Evolutionary conservation across 2,888 invertebrate genomes (phyloP).

Genomic region (Sisyra nigra): DNA sequence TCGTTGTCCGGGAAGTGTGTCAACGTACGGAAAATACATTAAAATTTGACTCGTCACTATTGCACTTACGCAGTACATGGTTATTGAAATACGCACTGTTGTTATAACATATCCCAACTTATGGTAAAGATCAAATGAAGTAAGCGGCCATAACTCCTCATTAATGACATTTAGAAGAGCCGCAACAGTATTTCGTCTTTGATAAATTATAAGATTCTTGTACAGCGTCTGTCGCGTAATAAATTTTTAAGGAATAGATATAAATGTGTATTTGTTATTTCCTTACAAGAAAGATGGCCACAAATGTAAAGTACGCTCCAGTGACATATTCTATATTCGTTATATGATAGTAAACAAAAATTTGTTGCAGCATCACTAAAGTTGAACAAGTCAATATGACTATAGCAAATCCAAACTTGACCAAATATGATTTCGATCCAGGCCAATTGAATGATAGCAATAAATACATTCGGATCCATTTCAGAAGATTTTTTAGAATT

Average conservation of each 20-base stretch:
- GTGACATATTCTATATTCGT: not conserved
- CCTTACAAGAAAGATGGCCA: not conserved
- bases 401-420: too few relatives aligned
- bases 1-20: not conserved
- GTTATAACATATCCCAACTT: not conserved
- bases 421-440: too few relatives aligned
- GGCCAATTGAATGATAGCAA: too few relatives aligned
- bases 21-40: slow-evolving; percentile 4
- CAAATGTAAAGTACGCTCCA: not conserved
- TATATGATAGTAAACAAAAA: too few relatives aligned
- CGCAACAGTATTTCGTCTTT: not conserved
- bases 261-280: too few relatives aligned
- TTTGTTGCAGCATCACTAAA: too few relatives aligned
- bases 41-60: slow-evolving; percentile 5
- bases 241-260: too few relatives aligned
- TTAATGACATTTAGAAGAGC: not conserved
- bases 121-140: not conserved
- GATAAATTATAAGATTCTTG: not conserved
- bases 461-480: too few relatives aligned
- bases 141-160: slow-evolving; percentile 1
- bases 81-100: slow-evolving; percentile 4
- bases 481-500: too few relatives aligned
- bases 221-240: not conserved
- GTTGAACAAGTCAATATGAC: too few relatives aligned
- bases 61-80: not conserved